A percentile compares a stretch with the other conserved stretches of the same genome.
Conservation (phyloP, 2,113 vertebrate species). For the Hyperoodon ampullatus region DNA sequence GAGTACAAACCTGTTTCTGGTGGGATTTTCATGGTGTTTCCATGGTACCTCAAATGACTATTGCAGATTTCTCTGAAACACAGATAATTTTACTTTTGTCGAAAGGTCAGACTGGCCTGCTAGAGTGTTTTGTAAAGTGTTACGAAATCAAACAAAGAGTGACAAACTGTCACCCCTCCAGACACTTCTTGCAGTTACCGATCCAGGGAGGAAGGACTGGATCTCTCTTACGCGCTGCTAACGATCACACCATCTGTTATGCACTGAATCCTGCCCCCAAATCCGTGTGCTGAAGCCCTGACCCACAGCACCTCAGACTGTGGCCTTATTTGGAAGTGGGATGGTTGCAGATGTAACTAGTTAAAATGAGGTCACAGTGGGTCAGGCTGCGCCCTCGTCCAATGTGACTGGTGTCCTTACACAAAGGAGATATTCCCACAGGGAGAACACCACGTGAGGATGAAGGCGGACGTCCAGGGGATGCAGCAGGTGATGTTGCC, state of each 20-base stretch:
- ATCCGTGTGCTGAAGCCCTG: neutral
- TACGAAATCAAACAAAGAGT: neutral
- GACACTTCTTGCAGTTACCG: neutral
- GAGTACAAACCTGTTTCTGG: neutral
- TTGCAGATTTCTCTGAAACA: neutral
- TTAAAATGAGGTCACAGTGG: no score
- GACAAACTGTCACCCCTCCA: accelerated
- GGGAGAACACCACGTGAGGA: neutral
- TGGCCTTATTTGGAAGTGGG: neutral
- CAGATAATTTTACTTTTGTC: neutral
- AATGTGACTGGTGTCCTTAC: neutral
- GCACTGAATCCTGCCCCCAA: no score
- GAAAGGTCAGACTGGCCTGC: neutral
- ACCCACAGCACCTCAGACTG: neutral
- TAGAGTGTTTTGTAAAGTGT: neutral
- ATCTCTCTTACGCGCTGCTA: neutral
- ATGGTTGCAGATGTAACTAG: neutral
- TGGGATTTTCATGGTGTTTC: neutral
- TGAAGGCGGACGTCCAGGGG: neutral
- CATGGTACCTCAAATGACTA: accelerated
- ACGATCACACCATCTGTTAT: accelerated
- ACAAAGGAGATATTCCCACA: no score
- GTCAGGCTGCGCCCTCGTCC: neutral
- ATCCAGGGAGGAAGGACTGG: neutral
- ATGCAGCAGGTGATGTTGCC: neutral